Evolutionary conservation across 2,888 invertebrate genomes (phyloP), one percentile per base, ranked within the genome.

Genomic region (Oxystoma pomonae): DNA sequence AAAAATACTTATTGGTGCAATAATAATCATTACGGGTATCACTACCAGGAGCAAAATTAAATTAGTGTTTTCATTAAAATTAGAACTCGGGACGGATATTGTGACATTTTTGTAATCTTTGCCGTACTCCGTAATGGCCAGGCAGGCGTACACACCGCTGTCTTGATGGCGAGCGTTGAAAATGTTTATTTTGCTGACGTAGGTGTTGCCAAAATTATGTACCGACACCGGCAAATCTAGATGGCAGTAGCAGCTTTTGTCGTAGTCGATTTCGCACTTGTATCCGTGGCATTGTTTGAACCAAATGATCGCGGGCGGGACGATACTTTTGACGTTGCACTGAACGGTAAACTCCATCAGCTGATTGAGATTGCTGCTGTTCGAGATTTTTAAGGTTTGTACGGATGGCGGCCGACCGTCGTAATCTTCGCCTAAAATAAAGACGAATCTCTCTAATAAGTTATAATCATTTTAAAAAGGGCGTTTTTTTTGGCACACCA

Each of bases 181-280:
- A 65, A 79, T 76, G 61, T 73, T 74, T 52, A 77, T 70, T 72
- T 79, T 79, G 61, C 77, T 78, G 21, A 78, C 68, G 66, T 78
- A 78, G 16, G 74, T 74, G 62, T 72, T 71, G 17, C 73, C 73
- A 2, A 74, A 67, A 49, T 72, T 71, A 63, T 74, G 72, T 53
- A 70, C 70, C 5, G 71, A 64, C 1, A 70, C 67, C 2, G 70
- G 65, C 1, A 65, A 62, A 57, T 73, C 74, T 20, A 76, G 72
- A 60, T 74, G 74, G 58, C 75, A 75, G 62, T 76, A 77, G 61
- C 73, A 76, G 20, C 70, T 69, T 56, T 72, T 71, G 18, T 72
- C 70, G 60, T 75, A 74, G 55, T 69, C 66, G 17, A 77, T 71
- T 60, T 77, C 76, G 65, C 77, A 76, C 57, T 72, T 75, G 17